phyloP scores from a whole-genome alignment of 2,888 invertebrate species.

The Nephrotoma appendiculata region DNA sequence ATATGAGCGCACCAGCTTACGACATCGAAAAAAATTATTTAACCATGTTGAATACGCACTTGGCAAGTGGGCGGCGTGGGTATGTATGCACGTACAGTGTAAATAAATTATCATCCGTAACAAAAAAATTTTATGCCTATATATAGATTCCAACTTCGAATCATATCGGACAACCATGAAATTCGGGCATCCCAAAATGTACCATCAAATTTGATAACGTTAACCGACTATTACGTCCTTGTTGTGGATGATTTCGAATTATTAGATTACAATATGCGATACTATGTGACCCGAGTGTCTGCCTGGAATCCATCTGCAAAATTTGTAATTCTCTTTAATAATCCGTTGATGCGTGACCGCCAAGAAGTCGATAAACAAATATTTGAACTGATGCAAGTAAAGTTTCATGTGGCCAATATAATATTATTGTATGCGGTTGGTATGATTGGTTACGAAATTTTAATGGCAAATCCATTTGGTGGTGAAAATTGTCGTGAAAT shows the following conservation, averaged over 20 bases:
- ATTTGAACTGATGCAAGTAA: conserved; percentile 20
- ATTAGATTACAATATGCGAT: conserved; percentile 5
- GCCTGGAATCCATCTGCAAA: conserved; percentile 30
- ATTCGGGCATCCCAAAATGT: neutral
- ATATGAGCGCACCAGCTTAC: conserved; percentile 27
- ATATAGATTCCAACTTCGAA: conserved; percentile 13
- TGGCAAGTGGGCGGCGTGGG: neutral
- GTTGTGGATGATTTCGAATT: conserved; percentile 21
- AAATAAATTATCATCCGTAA: neutral
- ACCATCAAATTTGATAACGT: neutral
- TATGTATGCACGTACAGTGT: neutral
- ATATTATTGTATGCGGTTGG: conserved; percentile 23
- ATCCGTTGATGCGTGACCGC: conserved; percentile 14
- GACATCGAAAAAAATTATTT: conserved; percentile 26
- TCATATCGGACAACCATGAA: conserved; percentile 19
- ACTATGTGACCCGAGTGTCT: conserved; percentile 19
- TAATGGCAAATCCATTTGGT: conserved; percentile 25
- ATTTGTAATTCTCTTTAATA: conserved; percentile 27
- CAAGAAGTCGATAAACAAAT: conserved; percentile 18
- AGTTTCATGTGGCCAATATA: conserved; percentile 24
- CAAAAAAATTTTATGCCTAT: neutral
- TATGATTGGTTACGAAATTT: conserved; percentile 21
- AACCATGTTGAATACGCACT: conserved; percentile 5
- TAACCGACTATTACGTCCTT: conserved; percentile 25
- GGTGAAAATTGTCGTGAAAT: conserved; percentile 19